These are phyloP conservation scores for Glyptemys insculpta DNA, from an alignment of 2,797 vertebrate genomes.

Conservation along the genomic window DNA sequence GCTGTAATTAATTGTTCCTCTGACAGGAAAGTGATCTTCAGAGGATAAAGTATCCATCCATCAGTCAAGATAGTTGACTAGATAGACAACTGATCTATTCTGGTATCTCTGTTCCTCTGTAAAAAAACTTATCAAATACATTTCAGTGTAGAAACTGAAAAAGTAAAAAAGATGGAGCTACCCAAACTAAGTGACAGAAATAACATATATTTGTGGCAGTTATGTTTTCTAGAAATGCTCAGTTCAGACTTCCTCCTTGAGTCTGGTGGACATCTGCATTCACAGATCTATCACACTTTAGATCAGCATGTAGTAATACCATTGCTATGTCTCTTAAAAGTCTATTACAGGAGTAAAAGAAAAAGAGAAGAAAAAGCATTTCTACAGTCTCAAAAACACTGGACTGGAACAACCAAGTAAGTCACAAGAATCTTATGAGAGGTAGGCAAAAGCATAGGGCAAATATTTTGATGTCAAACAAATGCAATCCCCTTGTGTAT, in stretches of 20 bases:
- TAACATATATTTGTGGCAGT: conserved; percentile 21
- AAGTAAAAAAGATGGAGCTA: conserved; percentile 7
- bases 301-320: fast-evolving
- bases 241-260: background rate
- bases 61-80: background rate
- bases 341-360: background rate
- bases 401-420: background rate
- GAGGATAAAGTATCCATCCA: background rate
- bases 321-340: fast-evolving
- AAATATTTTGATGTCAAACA: conserved; percentile 15
- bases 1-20: background rate
- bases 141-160: conserved; percentile 23
- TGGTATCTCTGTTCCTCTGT: background rate
- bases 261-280: background rate
- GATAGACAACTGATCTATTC: conserved; percentile 26
- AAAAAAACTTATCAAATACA: background rate
- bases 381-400: background rate
- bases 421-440: background rate
- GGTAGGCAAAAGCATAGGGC: background rate
- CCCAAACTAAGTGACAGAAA: background rate
- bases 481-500: background rate
- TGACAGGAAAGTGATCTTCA: background rate
- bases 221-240: background rate
- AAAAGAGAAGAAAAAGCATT: background rate
- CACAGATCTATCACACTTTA: background rate